These are phyloP conservation scores for Meganola albula DNA, from an alignment of 2,888 invertebrate genomes.

Conservation along the genomic window DNA sequence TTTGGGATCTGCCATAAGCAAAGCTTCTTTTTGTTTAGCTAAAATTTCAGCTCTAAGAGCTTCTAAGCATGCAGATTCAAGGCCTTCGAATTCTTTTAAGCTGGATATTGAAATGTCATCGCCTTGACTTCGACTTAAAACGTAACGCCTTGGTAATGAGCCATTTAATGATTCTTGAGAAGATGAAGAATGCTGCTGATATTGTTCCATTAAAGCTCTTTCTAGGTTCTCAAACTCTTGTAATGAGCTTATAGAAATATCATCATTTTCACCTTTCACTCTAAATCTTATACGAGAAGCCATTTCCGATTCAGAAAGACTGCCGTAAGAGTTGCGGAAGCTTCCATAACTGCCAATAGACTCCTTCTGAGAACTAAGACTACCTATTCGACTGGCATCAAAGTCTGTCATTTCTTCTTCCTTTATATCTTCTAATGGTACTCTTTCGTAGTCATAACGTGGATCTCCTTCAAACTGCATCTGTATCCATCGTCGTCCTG, in stretches of 20 bases:
- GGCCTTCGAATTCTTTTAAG: conserved; percentile 93
- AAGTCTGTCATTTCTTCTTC: conserved; percentile 94
- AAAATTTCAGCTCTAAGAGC: conserved; percentile 89
- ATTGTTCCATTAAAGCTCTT: conserved; percentile 88
- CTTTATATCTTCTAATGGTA: conserved; percentile 93
- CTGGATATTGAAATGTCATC: conserved; percentile 93
- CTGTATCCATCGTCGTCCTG: conserved; percentile 92
- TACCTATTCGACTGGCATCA: conserved; percentile 87
- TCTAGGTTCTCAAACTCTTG: conserved; percentile 97
- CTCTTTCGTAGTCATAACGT: conserved; percentile 87
- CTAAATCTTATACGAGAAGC: conserved; percentile 90
- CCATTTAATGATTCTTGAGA: conserved; percentile 93
- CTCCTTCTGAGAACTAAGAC: conserved; percentile 86
- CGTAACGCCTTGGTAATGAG: conserved; percentile 85
- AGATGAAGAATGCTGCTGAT: conserved; percentile 83
- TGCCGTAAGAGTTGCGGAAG: conserved; percentile 92
- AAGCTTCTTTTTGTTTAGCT: conserved; percentile 90
- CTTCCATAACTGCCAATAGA: conserved; percentile 89
- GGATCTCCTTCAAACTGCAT: conserved; percentile 90
- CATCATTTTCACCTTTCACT: conserved; percentile 92
- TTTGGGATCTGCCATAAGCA: conserved; percentile 80
- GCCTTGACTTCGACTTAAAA: conserved; percentile 84
- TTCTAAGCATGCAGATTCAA: conserved; percentile 92
- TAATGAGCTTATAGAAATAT: conserved; percentile 93
- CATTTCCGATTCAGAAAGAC: conserved; percentile 94